These are phyloP conservation scores for Phalacrocorax pelagicus DNA, from an alignment of 2,113 vertebrate species.

Conservation along the genomic window DNA sequence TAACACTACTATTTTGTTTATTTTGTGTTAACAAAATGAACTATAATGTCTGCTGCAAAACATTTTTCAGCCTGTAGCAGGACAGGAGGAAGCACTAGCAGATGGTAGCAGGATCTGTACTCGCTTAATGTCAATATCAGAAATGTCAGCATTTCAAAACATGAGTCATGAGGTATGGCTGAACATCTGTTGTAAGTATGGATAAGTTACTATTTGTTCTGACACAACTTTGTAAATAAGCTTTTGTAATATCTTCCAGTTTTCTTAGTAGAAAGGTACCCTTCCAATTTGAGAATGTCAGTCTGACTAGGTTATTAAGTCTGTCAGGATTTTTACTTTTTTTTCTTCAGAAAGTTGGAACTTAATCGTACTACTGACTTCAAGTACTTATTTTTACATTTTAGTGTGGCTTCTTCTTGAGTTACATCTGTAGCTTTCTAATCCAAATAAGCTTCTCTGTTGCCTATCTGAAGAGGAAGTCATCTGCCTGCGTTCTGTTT, in stretches of 20 bases:
- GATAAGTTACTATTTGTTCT: neutral
- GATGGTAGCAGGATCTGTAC: neutral
- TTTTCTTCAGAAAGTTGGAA: neutral
- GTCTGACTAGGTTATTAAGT: neutral
- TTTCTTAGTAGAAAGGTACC: neutral
- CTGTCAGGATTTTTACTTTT: neutral
- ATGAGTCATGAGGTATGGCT: conserved; percentile 71
- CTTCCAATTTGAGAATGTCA: neutral
- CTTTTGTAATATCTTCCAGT: neutral
- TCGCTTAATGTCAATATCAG: conserved; percentile 58
- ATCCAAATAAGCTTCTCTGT: neutral
- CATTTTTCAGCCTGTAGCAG: conserved; percentile 59
- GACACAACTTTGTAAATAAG: neutral
- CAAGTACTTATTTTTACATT: neutral
- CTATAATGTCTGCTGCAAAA: neutral
- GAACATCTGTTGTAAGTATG: neutral
- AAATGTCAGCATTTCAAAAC: conserved; percentile 43
- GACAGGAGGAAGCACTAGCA: conserved; percentile 30
- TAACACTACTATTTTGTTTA: neutral
- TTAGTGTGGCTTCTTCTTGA: neutral
- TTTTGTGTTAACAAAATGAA: neutral
- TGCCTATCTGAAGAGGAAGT: neutral
- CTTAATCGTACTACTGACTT: neutral
- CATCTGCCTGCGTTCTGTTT: neutral
- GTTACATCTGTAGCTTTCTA: neutral